phyloP scores from a whole-genome alignment of 2,113 vertebrate species.

The Rhinoderma darwinii region DNA sequence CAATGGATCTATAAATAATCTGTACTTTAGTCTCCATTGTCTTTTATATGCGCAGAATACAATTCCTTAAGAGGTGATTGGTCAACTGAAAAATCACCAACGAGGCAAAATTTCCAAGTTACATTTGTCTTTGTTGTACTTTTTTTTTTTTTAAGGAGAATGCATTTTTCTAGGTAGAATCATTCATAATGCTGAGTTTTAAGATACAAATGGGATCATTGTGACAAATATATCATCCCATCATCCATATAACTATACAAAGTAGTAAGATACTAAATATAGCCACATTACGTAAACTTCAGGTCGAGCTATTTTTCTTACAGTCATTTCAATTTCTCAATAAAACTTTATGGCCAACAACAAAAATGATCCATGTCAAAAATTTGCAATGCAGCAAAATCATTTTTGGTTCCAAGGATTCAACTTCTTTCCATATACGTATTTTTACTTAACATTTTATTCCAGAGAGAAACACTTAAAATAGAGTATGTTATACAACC shows the following conservation, averaged over 20 bases:
- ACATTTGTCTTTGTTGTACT: too few relatives aligned
- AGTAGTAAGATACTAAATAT: not conserved
- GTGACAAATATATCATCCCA: not conserved
- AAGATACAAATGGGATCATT: too few relatives aligned
- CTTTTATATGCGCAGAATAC: too few relatives aligned
- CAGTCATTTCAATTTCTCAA: not conserved
- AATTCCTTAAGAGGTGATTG: too few relatives aligned
- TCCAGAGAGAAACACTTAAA: constrained; percentile 19
- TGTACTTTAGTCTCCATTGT: too few relatives aligned
- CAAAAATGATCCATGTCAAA: constrained; percentile 7
- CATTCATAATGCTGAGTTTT: too few relatives aligned
- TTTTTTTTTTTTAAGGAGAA: too few relatives aligned
- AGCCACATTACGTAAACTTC: not conserved
- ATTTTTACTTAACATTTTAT: constrained; percentile 10
- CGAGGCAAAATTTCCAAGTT: too few relatives aligned
- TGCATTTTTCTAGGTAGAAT: too few relatives aligned
- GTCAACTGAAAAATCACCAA: too few relatives aligned
- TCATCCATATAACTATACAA: not conserved
- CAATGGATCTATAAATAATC: too few relatives aligned
- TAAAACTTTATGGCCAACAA: not conserved
- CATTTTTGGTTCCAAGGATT: not conserved
- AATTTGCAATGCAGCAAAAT: constrained; percentile 22
- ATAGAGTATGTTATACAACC: constrained; percentile 25
- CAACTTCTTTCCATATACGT: constrained; percentile 13
- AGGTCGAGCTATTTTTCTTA: not conserved